Percentiles rank a stretch among this genome's conserved stretches.
These are phyloP conservation scores for Albula goreensis DNA, from an alignment of 2,113 vertebrate species.

Conservation along the genomic window DNA sequence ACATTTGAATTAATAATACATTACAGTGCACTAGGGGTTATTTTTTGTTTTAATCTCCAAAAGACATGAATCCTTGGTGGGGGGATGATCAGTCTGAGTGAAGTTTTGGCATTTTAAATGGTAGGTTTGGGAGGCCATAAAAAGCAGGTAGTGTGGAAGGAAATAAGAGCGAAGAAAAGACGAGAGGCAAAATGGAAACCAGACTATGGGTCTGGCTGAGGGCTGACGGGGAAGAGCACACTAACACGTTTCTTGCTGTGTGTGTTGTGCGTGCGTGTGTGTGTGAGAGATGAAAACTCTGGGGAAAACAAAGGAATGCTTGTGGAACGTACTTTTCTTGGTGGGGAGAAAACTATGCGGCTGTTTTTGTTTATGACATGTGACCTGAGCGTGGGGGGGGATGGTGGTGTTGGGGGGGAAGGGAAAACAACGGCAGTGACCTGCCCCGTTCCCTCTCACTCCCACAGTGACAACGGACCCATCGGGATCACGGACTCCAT, in stretches of 20 bases:
- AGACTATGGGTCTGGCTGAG: neutral
- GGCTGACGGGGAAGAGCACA: neutral
- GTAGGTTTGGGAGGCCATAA: too few relatives aligned
- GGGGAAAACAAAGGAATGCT: neutral
- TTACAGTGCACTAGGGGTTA: too few relatives aligned
- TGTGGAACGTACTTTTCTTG: neutral
- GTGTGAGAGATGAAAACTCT: neutral
- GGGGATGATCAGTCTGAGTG: constrained; percentile 20
- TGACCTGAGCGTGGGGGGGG: neutral
- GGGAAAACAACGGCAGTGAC: neutral
- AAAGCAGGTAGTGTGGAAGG: constrained; percentile 44
- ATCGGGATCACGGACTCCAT: constrained; percentile 34
- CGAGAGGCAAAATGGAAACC: neutral
- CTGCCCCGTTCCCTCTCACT: neutral
- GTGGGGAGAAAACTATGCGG: neutral
- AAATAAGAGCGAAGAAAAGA: neutral
- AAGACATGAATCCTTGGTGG: constrained; percentile 7
- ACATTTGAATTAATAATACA: too few relatives aligned
- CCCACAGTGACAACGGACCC: constrained; percentile 17
- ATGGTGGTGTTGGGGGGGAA: too few relatives aligned
- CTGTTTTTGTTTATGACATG: constrained; percentile 10
- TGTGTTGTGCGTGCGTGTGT: too few relatives aligned
- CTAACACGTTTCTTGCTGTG: too few relatives aligned
- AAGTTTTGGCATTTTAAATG: constrained; percentile 49
- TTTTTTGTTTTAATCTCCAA: too few relatives aligned